A percentile compares a stretch with the other conserved stretches of the same genome.
phyloP scores from a whole-genome alignment of 1,140 invertebrate species.

The Aphidius ervi region DNA sequence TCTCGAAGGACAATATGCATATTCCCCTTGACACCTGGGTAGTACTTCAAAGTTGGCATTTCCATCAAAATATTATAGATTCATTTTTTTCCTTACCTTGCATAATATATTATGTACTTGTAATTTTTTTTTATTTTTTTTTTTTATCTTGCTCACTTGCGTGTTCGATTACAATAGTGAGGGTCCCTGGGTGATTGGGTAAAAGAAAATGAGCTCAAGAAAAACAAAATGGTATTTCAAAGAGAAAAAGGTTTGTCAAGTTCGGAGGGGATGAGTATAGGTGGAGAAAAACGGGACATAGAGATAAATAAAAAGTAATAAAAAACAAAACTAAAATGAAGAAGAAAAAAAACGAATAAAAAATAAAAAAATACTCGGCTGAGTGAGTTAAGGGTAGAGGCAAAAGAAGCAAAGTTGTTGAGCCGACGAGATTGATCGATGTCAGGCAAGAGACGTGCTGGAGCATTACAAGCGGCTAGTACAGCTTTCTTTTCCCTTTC shows the following conservation, averaged over 20 bases:
- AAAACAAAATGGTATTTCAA: not conserved
- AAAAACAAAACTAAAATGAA: not conserved
- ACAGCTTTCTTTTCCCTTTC: not conserved
- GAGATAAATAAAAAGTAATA: too few species aligned
- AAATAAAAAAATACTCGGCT: not conserved
- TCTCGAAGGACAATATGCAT: conserved; percentile 14
- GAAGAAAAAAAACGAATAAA: not conserved
- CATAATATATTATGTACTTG: conserved; percentile 4
- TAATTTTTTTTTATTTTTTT: conserved; percentile 1
- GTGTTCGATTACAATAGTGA: not conserved
- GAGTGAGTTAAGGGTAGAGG: not conserved
- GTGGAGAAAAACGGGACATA: too few species aligned
- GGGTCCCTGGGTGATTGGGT: too few species aligned
- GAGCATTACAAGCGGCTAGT: conserved; percentile 8
- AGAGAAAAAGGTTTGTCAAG: conserved; percentile 9
- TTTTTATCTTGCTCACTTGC: conserved; percentile 1
- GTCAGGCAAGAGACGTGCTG: conserved; percentile 5
- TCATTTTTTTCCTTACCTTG: too few species aligned
- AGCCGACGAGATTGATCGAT: conserved; percentile 16
- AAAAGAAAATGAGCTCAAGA: too few species aligned
- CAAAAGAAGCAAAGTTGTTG: conserved; percentile 3
- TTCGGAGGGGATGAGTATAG: not conserved
- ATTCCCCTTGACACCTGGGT: conserved; percentile 5
- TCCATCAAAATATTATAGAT: conserved; percentile 5
- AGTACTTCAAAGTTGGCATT: conserved; percentile 11